Percentiles rank a stretch among this genome's conserved stretches.
These are phyloP conservation scores for Ganaspis brasiliensis DNA, from an alignment of 2,888 invertebrate genomes.

Conservation along the genomic window DNA sequence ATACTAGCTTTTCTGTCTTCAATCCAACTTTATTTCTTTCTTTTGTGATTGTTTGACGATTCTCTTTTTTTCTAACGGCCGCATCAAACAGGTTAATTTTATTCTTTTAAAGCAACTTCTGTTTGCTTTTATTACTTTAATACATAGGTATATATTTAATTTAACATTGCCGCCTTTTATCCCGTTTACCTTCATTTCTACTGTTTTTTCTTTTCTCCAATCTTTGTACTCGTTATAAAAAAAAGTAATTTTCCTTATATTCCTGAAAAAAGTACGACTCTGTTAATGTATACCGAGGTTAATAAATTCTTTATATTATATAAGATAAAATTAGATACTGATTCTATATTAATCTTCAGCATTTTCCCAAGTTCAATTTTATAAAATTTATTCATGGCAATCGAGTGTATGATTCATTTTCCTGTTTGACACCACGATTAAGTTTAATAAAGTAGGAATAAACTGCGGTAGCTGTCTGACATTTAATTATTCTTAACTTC, in stretches of 20 bases:
- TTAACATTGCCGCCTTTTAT: slow-evolving; percentile 24
- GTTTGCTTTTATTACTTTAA: neutral
- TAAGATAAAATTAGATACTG: too few relatives aligned
- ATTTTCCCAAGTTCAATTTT: neutral
- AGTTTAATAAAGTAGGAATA: neutral
- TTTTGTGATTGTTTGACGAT: neutral
- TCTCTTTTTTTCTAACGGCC: neutral
- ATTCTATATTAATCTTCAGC: neutral
- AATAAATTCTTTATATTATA: too few relatives aligned
- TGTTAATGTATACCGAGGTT: too few relatives aligned
- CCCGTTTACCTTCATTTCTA: slow-evolving; percentile 17
- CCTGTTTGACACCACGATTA: neutral
- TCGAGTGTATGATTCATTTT: slow-evolving; percentile 19
- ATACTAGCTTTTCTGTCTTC: neutral
- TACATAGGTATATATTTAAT: slow-evolving; percentile 36
- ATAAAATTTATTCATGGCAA: neutral
- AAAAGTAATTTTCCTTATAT: too few relatives aligned
- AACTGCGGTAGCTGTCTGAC: slow-evolving; percentile 8
- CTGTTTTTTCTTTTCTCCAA: neutral
- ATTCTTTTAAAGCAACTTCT: slow-evolving; percentile 2
- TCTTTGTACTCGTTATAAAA: neutral
- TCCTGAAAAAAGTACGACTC: too few relatives aligned
- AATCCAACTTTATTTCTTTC: neutral
- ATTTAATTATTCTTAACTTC: slow-evolving; percentile 39
- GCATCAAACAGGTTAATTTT: slow-evolving; percentile 18